Conservation (phyloP, 1,140 invertebrate species). For the Hyles euphorbiae region DNA sequence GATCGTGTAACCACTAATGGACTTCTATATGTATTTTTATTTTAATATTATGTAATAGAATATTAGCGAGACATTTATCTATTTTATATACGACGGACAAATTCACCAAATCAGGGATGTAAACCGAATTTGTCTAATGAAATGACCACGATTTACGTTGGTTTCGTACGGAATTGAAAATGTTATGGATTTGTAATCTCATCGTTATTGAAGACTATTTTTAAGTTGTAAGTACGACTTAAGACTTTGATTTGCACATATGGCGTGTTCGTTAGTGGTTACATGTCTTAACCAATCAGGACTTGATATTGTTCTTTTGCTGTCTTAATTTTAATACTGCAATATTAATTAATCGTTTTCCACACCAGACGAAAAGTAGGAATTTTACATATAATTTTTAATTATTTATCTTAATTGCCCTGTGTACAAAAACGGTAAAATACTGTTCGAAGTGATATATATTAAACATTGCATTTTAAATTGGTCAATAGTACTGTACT, state of each 20-base stretch:
- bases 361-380: constrained; percentile 44
- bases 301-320: constrained; percentile 2
- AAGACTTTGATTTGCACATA: constrained; percentile 1
- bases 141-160: too few species aligned
- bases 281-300: constrained; percentile 8
- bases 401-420: constrained; percentile 49
- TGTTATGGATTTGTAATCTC: too few species aligned
- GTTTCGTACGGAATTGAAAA: too few species aligned
- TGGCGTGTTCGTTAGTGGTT: constrained; percentile 1
- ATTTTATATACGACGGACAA: too few species aligned
- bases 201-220: too few species aligned
- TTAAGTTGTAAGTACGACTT: not conserved
- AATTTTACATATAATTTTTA: constrained; percentile 30
- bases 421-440: constrained; percentile 61
- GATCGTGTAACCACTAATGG: constrained; percentile 4
- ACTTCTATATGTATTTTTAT: too few species aligned
- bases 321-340: not conserved
- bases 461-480: constrained; percentile 65
- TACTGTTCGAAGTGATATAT: constrained; percentile 55
- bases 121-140: too few species aligned
- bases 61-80: too few species aligned
- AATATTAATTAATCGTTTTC: constrained; percentile 7
- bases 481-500: constrained; percentile 62
- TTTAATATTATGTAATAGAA: too few species aligned
- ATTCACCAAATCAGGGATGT: too few species aligned